Evolutionary conservation across 2,888 invertebrate species (phyloP), one percentile per base, ranked within the genome.

Genomic region (Peribatodes rhomboidaria): DNA sequence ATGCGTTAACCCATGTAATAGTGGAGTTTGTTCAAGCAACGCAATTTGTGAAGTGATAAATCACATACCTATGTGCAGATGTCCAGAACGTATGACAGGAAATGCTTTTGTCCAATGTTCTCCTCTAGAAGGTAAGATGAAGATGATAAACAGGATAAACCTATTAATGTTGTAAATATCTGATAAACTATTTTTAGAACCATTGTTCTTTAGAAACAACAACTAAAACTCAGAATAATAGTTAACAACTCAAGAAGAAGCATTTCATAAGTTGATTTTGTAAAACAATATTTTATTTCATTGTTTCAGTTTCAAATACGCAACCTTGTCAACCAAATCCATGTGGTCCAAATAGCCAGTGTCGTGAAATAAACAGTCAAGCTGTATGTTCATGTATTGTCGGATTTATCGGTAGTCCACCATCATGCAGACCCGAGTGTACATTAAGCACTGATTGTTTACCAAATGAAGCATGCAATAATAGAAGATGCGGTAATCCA

Each of bases 401-500:
- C 55, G 96, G 95, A 67, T 97, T 94, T 80, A 94, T 96, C 49
- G 97, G 97, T 69, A 95, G 94, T 71, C 97, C 97, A 42, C 97
- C 97, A 1, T 94, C 95, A 10, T 97, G 97, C 79, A 93, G 97
- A 76, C 97, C 97, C 14, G 97, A 97, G 87, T 97, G 97, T 82
- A 94, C 95, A 41, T 94, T 95, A 4, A 97, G 96, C 82, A 94
- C 96, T 0, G 97, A 97, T 83, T 97, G 97, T 84, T 85, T 95
- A 4, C 95, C 95, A 49, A 95, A 94, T 72, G 94, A 96, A 88
- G 96, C 97, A 4, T 97, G 97, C 78, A 95, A 94, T 58, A 97
- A 97, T 80, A 96, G 96, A 82, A 96, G 96, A 88, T 98, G 98
- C 81, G 91, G 95, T 33, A 95, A 97, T 83, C 97, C 97, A n/a